Percentiles rank a stretch among this genome's conserved stretches.
Conservation (phyloP, 2,113 vertebrate species). For the Coptodon rendalli region DNA sequence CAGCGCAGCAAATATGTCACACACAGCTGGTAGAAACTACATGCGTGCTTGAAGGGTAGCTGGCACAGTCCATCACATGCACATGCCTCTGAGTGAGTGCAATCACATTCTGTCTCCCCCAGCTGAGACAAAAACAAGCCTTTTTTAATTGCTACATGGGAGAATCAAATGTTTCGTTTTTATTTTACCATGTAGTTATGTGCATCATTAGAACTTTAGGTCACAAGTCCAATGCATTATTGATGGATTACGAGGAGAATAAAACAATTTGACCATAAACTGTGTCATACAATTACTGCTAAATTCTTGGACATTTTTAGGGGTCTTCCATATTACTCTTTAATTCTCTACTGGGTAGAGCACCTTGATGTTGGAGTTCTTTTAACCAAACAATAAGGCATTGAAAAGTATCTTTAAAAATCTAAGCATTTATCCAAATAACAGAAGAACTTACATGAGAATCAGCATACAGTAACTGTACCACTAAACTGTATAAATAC, state of each 20-base stretch:
- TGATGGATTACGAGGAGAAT: not conserved
- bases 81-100: not conserved
- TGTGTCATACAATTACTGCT: not conserved
- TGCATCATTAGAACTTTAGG: slow-evolving; percentile 12
- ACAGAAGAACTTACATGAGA: not conserved
- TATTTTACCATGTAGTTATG: not conserved
- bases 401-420: not conserved
- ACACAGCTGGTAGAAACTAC: slow-evolving; percentile 1
- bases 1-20: slow-evolving; percentile 8
- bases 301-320: not conserved
- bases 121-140: not conserved
- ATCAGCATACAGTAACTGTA: not conserved
- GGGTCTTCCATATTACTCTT: not conserved
- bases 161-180: slow-evolving; percentile 1
- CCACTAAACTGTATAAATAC: not conserved
- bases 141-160: slow-evolving; percentile 29
- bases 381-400: not conserved
- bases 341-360: not conserved
- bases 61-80: not conserved
- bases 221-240: slow-evolving; percentile 5
- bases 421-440: not conserved
- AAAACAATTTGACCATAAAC: not conserved
- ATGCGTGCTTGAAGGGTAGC: not conserved
- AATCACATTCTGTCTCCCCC: not conserved
- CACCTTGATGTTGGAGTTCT: not conserved